Base-by-base conservation (phyloP, 2,888 invertebrate species). In the Epinotia brunnichana region DNA sequence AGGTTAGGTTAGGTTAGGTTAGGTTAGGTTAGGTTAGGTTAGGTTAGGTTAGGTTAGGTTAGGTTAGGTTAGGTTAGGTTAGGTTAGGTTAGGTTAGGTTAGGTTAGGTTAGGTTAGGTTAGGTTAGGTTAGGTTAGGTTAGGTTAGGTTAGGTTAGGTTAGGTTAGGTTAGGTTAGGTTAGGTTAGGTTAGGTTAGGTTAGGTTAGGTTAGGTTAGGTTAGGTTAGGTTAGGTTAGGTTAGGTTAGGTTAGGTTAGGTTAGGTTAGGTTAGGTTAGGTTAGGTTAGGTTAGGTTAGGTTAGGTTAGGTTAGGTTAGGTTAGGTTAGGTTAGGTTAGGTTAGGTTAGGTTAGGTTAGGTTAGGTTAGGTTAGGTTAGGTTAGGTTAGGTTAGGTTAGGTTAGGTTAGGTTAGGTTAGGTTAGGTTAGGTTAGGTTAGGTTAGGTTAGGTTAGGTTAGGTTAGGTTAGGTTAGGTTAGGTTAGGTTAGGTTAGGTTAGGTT, bases 181-280 rank as follows among this genome's bases (percentile, higher is more conserved):
- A 69, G 73, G 73, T 74, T 69, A 69, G 73, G 74, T 72, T 74
- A 72, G 74, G 74, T 74, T 72, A 71, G 74, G 74, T 74, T 74
- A 71, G 74, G 74, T 56, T 39, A 39, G 39, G 39, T 39, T 39
- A 39, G 39, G 39, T 39, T 39, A 17, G 56, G 56, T 71, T 70
- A 70, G 70, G 70, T 70, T 74, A 68, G 74, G 74, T 68, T 17
- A 57, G 57, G 57, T 63, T 48, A 39, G 39, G 39, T 39, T 39
- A 17, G 56, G 56, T 71, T 70, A 70, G 70, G 70, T 70, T 74
- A 68, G 74, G 74, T 68, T 17, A 57, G 57, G 57, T 63, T 48
- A 66, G 69, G 71, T 71, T 71, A 71, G 67, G 71, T 71, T 71
- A 60, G 66, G 66, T 66, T 62, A 63, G 60, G 67, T 68, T 59